Conservation (phyloP, 2,888 invertebrate genomes). For the Leptarthrus brevirostris region DNA sequence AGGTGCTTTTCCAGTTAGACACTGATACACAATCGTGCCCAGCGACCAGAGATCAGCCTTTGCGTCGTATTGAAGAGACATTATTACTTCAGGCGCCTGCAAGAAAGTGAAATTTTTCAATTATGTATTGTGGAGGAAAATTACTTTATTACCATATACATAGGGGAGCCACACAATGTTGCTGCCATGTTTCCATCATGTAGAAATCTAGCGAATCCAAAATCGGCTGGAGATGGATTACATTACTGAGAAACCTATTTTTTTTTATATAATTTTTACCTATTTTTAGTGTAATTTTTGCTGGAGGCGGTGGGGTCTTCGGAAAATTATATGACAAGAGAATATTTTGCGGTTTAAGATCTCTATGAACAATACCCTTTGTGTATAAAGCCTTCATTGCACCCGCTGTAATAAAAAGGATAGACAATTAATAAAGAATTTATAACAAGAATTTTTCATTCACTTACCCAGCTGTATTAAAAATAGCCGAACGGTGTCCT, state of each 20-base stretch:
- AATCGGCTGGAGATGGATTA: conserved; percentile 83
- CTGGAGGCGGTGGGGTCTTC: conserved; percentile 71
- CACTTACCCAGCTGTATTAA: conserved; percentile 88
- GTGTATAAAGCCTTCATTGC: conserved; percentile 97
- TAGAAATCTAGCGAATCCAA: conserved; percentile 98
- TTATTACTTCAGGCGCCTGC: conserved; percentile 97
- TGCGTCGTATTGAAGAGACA: conserved; percentile 98
- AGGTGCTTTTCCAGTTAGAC: conserved; percentile 97
- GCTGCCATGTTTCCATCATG: conserved; percentile 99
- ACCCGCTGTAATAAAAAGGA: too few relatives aligned
- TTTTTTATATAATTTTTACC: conserved; percentile 73
- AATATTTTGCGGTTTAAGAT: conserved; percentile 99
- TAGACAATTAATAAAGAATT: conserved; percentile 56
- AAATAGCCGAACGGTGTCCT: conserved; percentile 96
- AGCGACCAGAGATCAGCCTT: conserved; percentile 99
- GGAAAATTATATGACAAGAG: conserved; percentile 81
- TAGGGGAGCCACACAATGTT: conserved; percentile 98
- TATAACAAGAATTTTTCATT: neutral
- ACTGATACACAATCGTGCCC: conserved; percentile 98
- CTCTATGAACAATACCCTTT: conserved; percentile 98
- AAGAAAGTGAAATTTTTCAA: neutral
- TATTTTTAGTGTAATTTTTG: conserved; percentile 94
- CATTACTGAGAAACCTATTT: too few relatives aligned
- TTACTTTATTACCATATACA: conserved; percentile 90
- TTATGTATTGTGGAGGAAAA: neutral